Percentiles rank a stretch among this genome's conserved stretches.
Evolutionary conservation across 2,113 vertebrate genomes (phyloP).

Genomic region (Macrotis lagotis): DNA sequence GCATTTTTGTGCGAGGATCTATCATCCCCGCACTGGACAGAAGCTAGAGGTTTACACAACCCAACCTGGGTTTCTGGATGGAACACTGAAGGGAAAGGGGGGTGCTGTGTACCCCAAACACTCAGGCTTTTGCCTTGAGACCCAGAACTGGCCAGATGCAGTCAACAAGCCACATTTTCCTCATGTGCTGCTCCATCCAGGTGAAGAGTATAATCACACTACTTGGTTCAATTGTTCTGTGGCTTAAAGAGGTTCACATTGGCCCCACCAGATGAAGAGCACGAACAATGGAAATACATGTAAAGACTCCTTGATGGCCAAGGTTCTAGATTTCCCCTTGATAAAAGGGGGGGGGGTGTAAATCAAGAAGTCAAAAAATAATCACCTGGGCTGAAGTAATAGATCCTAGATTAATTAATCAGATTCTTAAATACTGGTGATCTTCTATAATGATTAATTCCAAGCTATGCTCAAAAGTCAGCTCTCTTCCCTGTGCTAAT

Average conservation of each 20-base stretch:
- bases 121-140: constrained; percentile 93
- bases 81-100: constrained; percentile 88
- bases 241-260: constrained; percentile 67
- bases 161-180: constrained; percentile 93
- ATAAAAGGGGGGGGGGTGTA: background rate
- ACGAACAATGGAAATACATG: background rate
- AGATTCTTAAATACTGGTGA: constrained; percentile 3
- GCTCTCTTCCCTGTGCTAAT: background rate
- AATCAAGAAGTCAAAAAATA: constrained; percentile 2
- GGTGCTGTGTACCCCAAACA: constrained; percentile 83
- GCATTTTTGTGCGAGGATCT: constrained; percentile 86
- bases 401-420: background rate
- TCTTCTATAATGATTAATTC: constrained; percentile 18
- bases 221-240: constrained; percentile 87
- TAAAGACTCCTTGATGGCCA: background rate
- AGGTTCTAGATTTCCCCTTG: constrained; percentile 6
- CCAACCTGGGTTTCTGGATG: constrained; percentile 93
- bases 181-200: constrained; percentile 85
- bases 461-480: background rate
- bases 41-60: constrained; percentile 91
- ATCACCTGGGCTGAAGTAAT: constrained; percentile 26
- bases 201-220: constrained; percentile 88
- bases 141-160: constrained; percentile 95
- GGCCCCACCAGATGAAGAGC: background rate
- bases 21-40: constrained; percentile 86